Percentiles rank a stretch among this genome's conserved stretches.
These are phyloP conservation scores for Agonum fuliginosum DNA, from an alignment of 2,888 invertebrate species.

Conservation along the genomic window DNA sequence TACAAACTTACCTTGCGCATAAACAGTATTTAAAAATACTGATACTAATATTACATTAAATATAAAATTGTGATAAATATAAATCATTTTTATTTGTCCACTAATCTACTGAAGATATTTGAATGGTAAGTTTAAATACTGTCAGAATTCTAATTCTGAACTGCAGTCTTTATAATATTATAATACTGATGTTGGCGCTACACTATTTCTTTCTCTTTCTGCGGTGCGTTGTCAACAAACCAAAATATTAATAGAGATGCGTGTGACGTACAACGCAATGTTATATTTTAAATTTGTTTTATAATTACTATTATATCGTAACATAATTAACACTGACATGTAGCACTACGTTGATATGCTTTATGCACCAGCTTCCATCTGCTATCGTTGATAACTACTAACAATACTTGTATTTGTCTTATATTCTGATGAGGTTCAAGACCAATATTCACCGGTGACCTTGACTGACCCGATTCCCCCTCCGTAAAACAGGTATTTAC, in stretches of 20 bases:
- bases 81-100: constrained; percentile 11
- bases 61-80: constrained; percentile 25
- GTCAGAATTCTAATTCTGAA: constrained; percentile 11
- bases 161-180: constrained; percentile 23
- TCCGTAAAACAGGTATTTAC: constrained; percentile 52
- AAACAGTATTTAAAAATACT: background rate
- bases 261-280: constrained; percentile 14
- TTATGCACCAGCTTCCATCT: background rate
- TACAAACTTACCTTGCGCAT: constrained; percentile 32
- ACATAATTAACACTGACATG: constrained; percentile 20
- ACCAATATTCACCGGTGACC: constrained; percentile 54
- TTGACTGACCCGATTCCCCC: constrained; percentile 52
- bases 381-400: constrained; percentile 3
- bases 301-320: constrained; percentile 34
- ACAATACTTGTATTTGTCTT: constrained; percentile 50
- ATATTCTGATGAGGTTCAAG: constrained; percentile 53
- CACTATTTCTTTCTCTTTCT: constrained; percentile 46
- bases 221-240: constrained; percentile 49
- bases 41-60: constrained; percentile 26
- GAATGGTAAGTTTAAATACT: background rate
- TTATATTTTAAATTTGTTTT: constrained; percentile 29
- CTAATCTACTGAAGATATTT: background rate
- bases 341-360: constrained; percentile 14
- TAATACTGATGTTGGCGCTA: constrained; percentile 28
- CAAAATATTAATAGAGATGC: constrained; percentile 40